phyloP scores from a whole-genome alignment of 53 echinoderm and acorn worm species.

The Crossaster papposus region DNA sequence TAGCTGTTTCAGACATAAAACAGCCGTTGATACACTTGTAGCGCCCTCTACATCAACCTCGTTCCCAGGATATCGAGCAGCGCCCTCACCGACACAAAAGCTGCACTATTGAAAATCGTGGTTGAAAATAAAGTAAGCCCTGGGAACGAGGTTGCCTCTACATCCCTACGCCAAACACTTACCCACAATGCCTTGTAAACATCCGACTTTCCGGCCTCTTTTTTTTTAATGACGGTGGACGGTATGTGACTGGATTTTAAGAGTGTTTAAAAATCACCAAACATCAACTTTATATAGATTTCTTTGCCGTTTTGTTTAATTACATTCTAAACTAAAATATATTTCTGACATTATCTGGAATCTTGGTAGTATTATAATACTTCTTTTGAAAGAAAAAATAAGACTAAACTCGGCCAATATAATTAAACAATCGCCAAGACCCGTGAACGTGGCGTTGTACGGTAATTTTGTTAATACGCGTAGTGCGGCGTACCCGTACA shows the following conservation, averaged over 20 bases:
- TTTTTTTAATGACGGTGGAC: conserved; percentile 20
- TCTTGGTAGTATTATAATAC: background rate
- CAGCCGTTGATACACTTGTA: too few relatives aligned
- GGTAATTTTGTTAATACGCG: too few relatives aligned
- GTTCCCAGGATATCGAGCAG: too few relatives aligned
- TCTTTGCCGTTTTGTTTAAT: background rate
- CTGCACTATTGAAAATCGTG: too few relatives aligned
- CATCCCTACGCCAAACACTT: background rate
- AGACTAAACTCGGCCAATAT: background rate
- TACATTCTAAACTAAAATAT: background rate
- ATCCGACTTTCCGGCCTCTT: conserved; percentile 10
- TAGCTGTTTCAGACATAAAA: background rate
- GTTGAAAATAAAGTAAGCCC: too few relatives aligned
- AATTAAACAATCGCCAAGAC: too few relatives aligned
- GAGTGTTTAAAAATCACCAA: conserved; percentile 18
- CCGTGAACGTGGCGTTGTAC: too few relatives aligned
- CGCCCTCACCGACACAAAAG: too few relatives aligned
- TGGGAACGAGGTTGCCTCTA: too few relatives aligned
- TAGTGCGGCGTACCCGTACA: too few relatives aligned
- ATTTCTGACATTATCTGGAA: background rate
- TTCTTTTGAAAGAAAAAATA: background rate
- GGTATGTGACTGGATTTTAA: background rate
- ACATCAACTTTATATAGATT: conserved; percentile 6
- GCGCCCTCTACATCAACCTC: too few relatives aligned
- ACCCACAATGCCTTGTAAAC: conserved; percentile 31